phyloP scores from a whole-genome alignment of 1,140 invertebrate species.

The Papilio glaucus region DNA sequence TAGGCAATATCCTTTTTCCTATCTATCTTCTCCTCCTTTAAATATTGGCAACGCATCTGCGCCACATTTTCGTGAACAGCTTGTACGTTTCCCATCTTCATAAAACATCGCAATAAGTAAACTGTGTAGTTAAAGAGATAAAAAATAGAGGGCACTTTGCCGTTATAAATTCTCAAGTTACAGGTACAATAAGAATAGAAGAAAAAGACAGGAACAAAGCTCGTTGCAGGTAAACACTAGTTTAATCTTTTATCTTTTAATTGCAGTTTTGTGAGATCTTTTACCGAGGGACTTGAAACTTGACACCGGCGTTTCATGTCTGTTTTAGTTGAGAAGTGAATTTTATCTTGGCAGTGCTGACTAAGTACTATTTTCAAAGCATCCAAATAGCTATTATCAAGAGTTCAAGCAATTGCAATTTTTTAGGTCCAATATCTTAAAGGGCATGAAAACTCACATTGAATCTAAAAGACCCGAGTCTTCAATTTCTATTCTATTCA shows the following conservation, averaged over 20 bases:
- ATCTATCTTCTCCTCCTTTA: no score
- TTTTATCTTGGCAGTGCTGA: background rate
- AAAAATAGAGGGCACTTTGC: slow-evolving; percentile 3
- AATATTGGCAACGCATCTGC: no score
- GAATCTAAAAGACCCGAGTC: no score
- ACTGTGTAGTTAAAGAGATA: background rate
- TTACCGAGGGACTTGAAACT: slow-evolving; percentile 9
- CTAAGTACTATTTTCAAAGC: background rate
- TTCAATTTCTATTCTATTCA: no score
- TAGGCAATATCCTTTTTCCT: no score
- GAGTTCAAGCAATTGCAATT: background rate
- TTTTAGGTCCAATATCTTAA: no score
- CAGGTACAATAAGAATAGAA: slow-evolving; percentile 14
- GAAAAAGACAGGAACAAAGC: slow-evolving; percentile 22
- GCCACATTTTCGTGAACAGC: no score
- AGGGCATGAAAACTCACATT: no score
- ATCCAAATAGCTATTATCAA: background rate
- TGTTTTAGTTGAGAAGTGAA: background rate
- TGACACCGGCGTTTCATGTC: background rate
- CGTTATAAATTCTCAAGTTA: slow-evolving; percentile 6
- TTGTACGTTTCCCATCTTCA: no score
- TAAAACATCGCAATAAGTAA: no score
- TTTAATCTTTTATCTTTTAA: slow-evolving; percentile 35
- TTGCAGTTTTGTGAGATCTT: slow-evolving; percentile 29
- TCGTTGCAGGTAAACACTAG: background rate